phyloP scores from a whole-genome alignment of 2,113 vertebrate genomes.

The Catharus bicknelli region DNA sequence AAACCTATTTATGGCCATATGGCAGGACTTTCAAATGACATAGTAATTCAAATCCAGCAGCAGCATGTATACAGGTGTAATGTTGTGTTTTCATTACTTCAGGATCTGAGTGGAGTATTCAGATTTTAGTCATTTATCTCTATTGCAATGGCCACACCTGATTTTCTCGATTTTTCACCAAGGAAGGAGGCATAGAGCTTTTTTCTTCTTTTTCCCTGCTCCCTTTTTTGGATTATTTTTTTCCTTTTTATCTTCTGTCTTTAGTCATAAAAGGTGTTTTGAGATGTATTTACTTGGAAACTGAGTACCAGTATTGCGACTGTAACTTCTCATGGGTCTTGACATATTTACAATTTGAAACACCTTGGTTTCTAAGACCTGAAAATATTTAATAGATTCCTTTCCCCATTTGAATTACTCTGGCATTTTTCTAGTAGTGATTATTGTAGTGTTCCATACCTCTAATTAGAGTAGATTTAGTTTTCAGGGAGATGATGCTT shows the following conservation, averaged over 20 bases:
- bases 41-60: neutral
- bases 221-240: neutral
- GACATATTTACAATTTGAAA: neutral
- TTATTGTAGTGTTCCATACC: neutral
- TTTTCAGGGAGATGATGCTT: neutral
- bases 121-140: neutral
- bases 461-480: neutral
- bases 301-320: neutral
- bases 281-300: neutral
- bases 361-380: neutral
- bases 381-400: neutral
- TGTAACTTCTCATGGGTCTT: neutral
- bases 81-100: neutral
- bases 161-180: neutral
- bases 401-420: neutral
- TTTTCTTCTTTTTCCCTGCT: neutral
- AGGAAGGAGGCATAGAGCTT: neutral
- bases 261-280: neutral
- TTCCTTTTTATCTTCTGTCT: neutral
- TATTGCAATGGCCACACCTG: neutral
- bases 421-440: neutral
- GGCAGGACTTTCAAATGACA: neutral
- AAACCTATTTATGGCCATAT: neutral
- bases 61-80: fast-evolving
- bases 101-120: neutral